Percentiles rank a stretch among this genome's conserved stretches.
These are phyloP conservation scores for Lasioglossum leucozonium DNA, from an alignment of 2,888 invertebrate genomes.

Conservation along the genomic window DNA sequence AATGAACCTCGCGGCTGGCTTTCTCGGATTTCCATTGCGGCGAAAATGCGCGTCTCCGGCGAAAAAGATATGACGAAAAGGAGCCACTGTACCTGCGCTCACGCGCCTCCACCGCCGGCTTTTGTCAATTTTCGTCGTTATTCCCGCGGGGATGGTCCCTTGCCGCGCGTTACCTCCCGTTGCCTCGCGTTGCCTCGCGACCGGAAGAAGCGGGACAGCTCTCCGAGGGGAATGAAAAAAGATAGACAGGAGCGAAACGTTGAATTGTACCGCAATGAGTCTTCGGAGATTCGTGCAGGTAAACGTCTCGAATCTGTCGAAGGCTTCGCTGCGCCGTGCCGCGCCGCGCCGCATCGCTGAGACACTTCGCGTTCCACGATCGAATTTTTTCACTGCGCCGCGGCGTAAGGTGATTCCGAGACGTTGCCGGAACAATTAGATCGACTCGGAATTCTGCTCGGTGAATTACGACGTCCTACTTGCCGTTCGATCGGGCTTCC, in stretches of 20 bases:
- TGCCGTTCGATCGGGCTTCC: constrained; percentile 3
- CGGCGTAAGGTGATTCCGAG: constrained; percentile 41
- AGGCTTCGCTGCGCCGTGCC: not conserved
- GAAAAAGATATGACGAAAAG: constrained; percentile 16
- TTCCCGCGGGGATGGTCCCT: constrained; percentile 45
- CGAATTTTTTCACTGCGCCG: constrained; percentile 55
- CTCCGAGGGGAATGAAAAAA: not conserved
- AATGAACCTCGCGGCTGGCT: constrained; percentile 64
- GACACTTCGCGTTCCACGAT: constrained; percentile 44
- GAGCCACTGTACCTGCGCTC: constrained; percentile 7
- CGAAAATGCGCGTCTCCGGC: constrained; percentile 63
- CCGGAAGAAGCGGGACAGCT: not conserved
- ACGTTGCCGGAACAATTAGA: constrained; percentile 39
- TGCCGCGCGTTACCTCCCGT: not conserved
- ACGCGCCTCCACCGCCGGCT: constrained; percentile 23
- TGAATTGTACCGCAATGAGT: constrained; percentile 58
- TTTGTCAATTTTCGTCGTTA: constrained; percentile 72
- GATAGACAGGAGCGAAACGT: constrained; percentile 42
- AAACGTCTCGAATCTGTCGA: constrained; percentile 61
- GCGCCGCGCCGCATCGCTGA: not conserved
- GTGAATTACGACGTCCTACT: constrained; percentile 44
- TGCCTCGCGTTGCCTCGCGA: not conserved
- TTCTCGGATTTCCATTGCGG: constrained; percentile 71
- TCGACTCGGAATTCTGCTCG: constrained; percentile 29
- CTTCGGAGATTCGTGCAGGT: constrained; percentile 65